Base-by-base conservation (phyloP, 35 echinoderm and acorn worm genomes). In the Anneissia japonica region DNA sequence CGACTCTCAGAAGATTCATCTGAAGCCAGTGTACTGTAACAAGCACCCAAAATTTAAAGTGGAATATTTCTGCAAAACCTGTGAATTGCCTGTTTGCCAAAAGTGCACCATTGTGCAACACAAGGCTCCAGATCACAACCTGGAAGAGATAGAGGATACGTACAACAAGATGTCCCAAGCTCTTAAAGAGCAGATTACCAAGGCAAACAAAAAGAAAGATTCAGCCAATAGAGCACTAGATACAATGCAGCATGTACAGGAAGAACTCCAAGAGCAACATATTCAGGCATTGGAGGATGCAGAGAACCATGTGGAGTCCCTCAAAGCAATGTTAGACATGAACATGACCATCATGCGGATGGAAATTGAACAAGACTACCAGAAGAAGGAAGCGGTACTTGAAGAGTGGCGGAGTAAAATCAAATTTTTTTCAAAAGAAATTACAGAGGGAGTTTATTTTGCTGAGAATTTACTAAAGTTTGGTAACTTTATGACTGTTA, bases 71-170 rank as follows among this genome's bases (percentile, higher is more conserved):
- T 86, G 84, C 74, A 31, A 30, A 0, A 86, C 73, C 4, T 86
- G 84, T 30, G 75, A 86, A 35, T 29, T 43, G 7, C 84, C 84
- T 31, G 74, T 86, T 16, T 86, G 84, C 28, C 40, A 36, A 38
- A 74, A 86, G n/a, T 86, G 84, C 84, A 86, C 84, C 1, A 74
- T 77, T 7, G 84, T 86, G 4, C 32, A 74, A n/a, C 84, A 86
- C 32, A 76, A 75, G 31, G 84, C 73, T 13, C 84, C 83, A 4
- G 83, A 38, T 39, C 83, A 86, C 43, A 83, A 83, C 14, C 43
- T 83, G 0, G 40, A 83, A 46, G 81, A 83, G 81, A 41, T 83
- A 0, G 31, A 41, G 55, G 81, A 83, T 32, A 34, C 81, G 7
- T 83, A 83, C 55, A 35, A 0, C 21, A 83, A 30, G 41, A 55